These are phyloP conservation scores for Bellardia pandia DNA, from an alignment of 2,888 invertebrate species.

Conservation along the genomic window DNA sequence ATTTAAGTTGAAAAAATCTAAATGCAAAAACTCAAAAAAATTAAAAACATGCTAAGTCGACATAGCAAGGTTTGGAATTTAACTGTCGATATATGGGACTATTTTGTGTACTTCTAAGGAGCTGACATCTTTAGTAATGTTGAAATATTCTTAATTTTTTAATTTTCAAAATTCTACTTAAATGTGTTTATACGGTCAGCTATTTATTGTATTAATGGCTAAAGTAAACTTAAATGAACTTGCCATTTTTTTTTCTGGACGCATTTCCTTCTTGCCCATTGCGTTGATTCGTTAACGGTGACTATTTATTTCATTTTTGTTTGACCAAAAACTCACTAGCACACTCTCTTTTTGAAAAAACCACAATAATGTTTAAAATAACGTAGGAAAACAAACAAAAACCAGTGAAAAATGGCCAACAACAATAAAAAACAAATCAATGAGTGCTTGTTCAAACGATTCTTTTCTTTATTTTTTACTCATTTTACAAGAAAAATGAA, in stretches of 20 bases:
- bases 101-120: too few relatives aligned
- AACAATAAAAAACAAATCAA: not conserved
- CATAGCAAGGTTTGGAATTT: too few relatives aligned
- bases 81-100: too few relatives aligned
- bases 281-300: constrained; percentile 66
- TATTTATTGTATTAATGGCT: constrained; percentile 48
- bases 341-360: not conserved
- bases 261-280: not conserved
- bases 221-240: constrained; percentile 53
- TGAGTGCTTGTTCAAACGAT: constrained; percentile 7
- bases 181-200: not conserved
- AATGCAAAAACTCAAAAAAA: too few relatives aligned
- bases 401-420: not conserved
- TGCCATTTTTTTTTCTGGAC: not conserved
- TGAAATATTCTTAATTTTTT: not conserved
- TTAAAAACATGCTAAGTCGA: too few relatives aligned
- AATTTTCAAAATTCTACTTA: too few relatives aligned
- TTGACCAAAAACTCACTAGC: constrained; percentile 11
- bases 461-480: not conserved
- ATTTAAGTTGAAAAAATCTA: too few relatives aligned
- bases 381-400: constrained; percentile 25
- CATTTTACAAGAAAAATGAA: constrained; percentile 23
- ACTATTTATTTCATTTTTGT: constrained; percentile 71
- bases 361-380: constrained; percentile 45
- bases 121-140: too few relatives aligned